phyloP scores from a whole-genome alignment of 1,140 invertebrate genomes.

The Colletes gigas region DNA sequence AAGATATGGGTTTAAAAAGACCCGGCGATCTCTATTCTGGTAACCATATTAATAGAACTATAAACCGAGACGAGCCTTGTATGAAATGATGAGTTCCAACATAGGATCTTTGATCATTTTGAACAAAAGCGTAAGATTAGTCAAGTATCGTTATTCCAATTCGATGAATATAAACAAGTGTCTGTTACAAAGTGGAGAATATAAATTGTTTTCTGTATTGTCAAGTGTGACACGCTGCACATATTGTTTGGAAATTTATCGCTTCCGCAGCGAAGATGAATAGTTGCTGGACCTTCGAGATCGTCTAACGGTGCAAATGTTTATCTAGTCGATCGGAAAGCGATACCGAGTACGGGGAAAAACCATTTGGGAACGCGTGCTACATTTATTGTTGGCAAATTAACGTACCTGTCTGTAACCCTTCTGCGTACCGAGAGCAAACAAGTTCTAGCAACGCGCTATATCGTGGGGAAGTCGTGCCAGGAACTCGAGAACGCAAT shows the following conservation, averaged over 20 bases:
- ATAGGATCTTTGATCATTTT: too few relatives aligned
- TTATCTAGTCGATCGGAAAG: slow-evolving; percentile 52
- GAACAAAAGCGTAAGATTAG: too few relatives aligned
- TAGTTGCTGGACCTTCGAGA: background rate
- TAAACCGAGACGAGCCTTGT: too few relatives aligned
- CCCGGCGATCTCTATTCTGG: too few relatives aligned
- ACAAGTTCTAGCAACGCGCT: slow-evolving; percentile 54
- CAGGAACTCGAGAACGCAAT: slow-evolving; percentile 68
- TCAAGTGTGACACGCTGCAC: too few relatives aligned
- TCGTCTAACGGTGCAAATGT: slow-evolving; percentile 46
- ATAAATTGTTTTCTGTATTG: too few relatives aligned
- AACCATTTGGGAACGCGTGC: slow-evolving; percentile 49
- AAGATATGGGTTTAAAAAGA: too few relatives aligned
- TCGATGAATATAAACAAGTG: too few relatives aligned
- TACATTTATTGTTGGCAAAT: slow-evolving; percentile 59
- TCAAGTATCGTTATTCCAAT: too few relatives aligned
- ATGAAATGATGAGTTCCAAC: too few relatives aligned
- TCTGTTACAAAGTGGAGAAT: too few relatives aligned
- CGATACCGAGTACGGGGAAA: slow-evolving; percentile 46
- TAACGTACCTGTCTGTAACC: slow-evolving; percentile 48
- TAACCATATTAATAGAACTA: too few relatives aligned
- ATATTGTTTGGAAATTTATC: background rate
- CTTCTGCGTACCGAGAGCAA: slow-evolving; percentile 50
- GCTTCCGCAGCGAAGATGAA: background rate
- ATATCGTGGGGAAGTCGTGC: slow-evolving; percentile 60